These are phyloP conservation scores for Drosophila barbarae DNA, from an alignment of 2,888 invertebrate species.

Conservation along the genomic window DNA sequence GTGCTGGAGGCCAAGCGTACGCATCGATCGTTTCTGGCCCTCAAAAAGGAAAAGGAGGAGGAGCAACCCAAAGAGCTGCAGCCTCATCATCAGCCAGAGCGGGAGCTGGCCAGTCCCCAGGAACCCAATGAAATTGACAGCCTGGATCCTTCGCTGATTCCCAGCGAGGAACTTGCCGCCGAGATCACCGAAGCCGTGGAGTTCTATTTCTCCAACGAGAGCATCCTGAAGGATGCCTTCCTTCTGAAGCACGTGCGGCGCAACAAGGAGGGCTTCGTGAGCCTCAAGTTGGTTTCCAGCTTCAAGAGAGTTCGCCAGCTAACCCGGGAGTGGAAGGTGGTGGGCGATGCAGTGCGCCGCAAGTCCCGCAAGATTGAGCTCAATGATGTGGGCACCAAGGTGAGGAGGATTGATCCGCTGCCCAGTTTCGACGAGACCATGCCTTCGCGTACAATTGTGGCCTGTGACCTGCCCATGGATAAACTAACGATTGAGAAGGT, in stretches of 20 bases:
- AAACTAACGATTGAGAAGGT: conserved; percentile 93
- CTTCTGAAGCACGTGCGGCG: conserved; percentile 95
- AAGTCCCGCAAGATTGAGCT: conserved; percentile 91
- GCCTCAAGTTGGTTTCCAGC: conserved; percentile 95
- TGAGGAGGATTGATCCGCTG: conserved; percentile 90
- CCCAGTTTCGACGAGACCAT: conserved; percentile 95
- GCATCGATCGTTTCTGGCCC: conserved; percentile 72
- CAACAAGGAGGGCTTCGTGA: conserved; percentile 97
- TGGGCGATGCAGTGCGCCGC: conserved; percentile 90
- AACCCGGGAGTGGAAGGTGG: conserved; percentile 95
- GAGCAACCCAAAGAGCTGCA: conserved; percentile 28
- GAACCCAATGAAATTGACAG: conserved; percentile 76
- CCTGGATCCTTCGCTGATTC: conserved; percentile 80
- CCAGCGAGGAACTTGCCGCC: conserved; percentile 88
- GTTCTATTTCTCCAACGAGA: conserved; percentile 97
- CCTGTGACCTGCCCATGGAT: conserved; percentile 90
- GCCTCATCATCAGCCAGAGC: conserved; percentile 14
- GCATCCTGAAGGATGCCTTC: conserved; percentile 97
- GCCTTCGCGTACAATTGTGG: conserved; percentile 94
- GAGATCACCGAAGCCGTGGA: conserved; percentile 94
- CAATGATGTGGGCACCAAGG: conserved; percentile 93
- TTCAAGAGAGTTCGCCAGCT: conserved; percentile 96
- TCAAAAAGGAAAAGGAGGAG: conserved; percentile 61
- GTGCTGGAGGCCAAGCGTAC: conserved; percentile 63
- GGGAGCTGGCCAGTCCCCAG: conserved; percentile 24